A percentile compares a stretch with the other conserved stretches of the same genome.
Conservation (phyloP, 2,113 vertebrate genomes). For the Ictalurus punctatus region DNA sequence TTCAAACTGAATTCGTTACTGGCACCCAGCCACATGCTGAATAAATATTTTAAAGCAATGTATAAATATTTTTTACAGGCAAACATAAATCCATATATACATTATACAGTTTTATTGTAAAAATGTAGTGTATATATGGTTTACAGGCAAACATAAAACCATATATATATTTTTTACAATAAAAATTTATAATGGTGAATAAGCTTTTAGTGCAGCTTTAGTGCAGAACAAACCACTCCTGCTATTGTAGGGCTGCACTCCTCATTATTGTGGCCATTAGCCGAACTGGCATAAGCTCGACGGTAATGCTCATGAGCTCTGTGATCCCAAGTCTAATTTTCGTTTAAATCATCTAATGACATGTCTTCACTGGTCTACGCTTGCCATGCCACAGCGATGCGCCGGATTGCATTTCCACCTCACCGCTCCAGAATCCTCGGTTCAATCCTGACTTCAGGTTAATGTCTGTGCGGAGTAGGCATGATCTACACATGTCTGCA, state of each 20-base stretch:
- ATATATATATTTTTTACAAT: not conserved
- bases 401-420: not conserved
- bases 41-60: not conserved
- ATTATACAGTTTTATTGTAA: not conserved
- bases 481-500: not conserved
- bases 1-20: not conserved
- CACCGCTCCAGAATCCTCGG: not conserved
- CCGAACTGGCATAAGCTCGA: not conserved
- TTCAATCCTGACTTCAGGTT: not conserved
- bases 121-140: too few relatives aligned
- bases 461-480: not conserved
- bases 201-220: not conserved
- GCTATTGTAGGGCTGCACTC: not conserved
- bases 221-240: not conserved
- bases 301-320: not conserved
- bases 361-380: not conserved
- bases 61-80: too few relatives aligned
- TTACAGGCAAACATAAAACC: not conserved
- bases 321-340: constrained; percentile 18
- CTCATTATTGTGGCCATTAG: not conserved
- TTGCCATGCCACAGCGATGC: not conserved
- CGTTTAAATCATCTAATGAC: not conserved
- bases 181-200: not conserved
- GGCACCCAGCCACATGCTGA: not conserved
- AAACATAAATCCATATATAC: not conserved